Base-by-base conservation (phyloP, 92 coral and sea anemone species). In the Nematostella vectensis region DNA sequence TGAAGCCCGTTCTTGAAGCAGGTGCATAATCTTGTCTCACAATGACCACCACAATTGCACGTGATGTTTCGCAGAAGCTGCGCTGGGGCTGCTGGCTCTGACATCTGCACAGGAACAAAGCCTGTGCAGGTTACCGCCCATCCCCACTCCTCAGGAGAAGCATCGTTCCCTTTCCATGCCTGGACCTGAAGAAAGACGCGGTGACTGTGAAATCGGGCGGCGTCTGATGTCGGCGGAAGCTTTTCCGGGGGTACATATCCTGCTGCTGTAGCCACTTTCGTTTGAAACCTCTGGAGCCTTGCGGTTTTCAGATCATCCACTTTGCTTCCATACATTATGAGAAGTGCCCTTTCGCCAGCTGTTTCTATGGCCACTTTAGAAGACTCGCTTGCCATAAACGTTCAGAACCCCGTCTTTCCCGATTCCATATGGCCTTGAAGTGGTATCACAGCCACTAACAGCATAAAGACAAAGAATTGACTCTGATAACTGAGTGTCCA, bases 111-210 rank as follows among this genome's bases (percentile, higher is more conserved):
- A 11, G 65, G 59, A 25, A 58, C 20, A 23, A 62, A 36, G 47
- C 76, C 62, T 10, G 11, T 38, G 3, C 69, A 28, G 11, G 77
- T 52, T 11, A 13, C 11, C 22, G 63, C 25, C 58, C 77, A 71
- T 22, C 71, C 77, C 50, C 77, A 71, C 1, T 54, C 71, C 43
- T 36, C 56, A 27, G 77, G 63, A 47, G 51, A 22, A 43, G 55
- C 58, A 64, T 72, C 72, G n/a, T 61, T 61, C 4, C 77, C 72
- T 25, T 48, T 11, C 71, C 77, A 71, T 42, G n/a, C n/a, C n/a
- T n/a, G n/a, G n/a, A n/a, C n/a, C n/a, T n/a, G n/a, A n/a, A n/a
- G n/a, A n/a, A n/a, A n/a, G n/a, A n/a, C n/a, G n/a, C n/a, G n/a
- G n/a, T n/a, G n/a, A n/a, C n/a, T n/a, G n/a, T n/a, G n/a, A n/a